A percentile compares a stretch with the other conserved stretches of the same genome.
Conservation (phyloP, 2,797 vertebrate species). For the Scolopax bukidnonensis region DNA sequence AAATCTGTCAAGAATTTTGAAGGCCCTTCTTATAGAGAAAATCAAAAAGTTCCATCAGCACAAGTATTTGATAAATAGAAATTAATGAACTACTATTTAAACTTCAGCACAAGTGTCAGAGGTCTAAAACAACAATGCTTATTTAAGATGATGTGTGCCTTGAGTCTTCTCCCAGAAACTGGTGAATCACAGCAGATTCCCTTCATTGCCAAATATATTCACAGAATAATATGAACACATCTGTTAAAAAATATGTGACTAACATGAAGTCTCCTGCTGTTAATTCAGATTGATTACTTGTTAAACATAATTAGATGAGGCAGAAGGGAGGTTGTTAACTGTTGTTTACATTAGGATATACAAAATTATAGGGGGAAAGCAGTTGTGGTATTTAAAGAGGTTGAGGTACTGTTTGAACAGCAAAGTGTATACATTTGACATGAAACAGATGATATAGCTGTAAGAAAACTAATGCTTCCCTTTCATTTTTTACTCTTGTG, state of each 20-base stretch:
- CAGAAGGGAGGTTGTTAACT: neutral
- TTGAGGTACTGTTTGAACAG: neutral
- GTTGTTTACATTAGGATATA: neutral
- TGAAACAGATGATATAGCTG: neutral
- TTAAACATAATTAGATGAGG: constrained; percentile 27
- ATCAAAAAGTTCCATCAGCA: neutral
- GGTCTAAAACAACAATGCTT: neutral
- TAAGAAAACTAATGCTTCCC: neutral
- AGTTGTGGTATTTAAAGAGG: neutral
- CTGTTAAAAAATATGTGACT: constrained; percentile 4
- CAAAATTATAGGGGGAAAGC: neutral
- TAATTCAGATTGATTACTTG: constrained; percentile 43
- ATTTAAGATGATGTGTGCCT: constrained; percentile 30
- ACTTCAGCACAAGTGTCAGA: constrained; percentile 7
- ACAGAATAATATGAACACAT: neutral
- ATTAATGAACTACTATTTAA: constrained; percentile 13
- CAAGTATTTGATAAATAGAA: neutral
- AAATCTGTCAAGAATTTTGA: neutral
- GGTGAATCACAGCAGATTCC: neutral
- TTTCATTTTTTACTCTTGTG: neutral
- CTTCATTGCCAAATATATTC: neutral
- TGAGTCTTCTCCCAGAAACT: neutral
- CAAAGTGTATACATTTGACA: neutral
- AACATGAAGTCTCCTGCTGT: neutral
- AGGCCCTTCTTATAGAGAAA: neutral